Conservation (phyloP, 1,140 invertebrate species). For the Sycobia sp. region DNA sequence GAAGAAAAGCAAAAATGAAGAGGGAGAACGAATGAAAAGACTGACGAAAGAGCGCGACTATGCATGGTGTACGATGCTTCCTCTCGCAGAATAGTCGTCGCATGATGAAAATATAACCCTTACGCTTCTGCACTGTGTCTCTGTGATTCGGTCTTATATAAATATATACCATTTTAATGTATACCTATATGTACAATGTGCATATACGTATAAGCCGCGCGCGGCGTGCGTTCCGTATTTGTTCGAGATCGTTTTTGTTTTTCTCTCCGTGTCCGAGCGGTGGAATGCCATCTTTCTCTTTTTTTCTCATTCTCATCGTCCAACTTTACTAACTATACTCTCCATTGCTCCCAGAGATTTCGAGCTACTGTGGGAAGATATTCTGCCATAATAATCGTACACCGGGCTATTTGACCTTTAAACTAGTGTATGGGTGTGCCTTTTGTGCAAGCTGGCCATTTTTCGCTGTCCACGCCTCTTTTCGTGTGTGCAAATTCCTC, state of each 20-base stretch:
- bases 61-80: too few species aligned
- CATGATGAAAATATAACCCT: neutral
- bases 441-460: too few species aligned
- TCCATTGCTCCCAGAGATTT: neutral
- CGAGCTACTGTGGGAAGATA: constrained; percentile 36
- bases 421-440: constrained; percentile 13
- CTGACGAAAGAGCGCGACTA: neutral
- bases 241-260: neutral
- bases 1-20: neutral
- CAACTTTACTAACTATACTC: constrained; percentile 4
- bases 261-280: neutral
- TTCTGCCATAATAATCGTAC: constrained; percentile 22
- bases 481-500: too few species aligned
- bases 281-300: too few species aligned
- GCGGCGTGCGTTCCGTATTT: too few species aligned
- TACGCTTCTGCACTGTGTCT: neutral
- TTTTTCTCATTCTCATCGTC: neutral
- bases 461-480: too few species aligned
- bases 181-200: neutral
- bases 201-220: too few species aligned
- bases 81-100: neutral
- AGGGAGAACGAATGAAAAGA: neutral
- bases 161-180: too few species aligned
- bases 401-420: constrained; percentile 6
- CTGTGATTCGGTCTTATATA: too few species aligned